phyloP scores from a whole-genome alignment of 2,888 invertebrate species.

The Chymomyza fuscimana region DNA sequence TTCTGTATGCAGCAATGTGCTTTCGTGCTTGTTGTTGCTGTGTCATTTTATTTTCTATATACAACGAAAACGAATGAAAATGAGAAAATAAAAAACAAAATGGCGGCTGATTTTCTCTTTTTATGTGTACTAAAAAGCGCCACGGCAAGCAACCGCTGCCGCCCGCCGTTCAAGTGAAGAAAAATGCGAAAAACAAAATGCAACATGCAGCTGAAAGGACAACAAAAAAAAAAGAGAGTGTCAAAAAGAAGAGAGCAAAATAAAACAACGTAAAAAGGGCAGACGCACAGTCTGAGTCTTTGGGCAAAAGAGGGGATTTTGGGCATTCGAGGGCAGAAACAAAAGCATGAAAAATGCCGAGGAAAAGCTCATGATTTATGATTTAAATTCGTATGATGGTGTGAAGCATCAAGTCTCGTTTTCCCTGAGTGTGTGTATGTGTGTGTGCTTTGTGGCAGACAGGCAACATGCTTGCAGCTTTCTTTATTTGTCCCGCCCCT shows the following conservation, averaged over 20 bases:
- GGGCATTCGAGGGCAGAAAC: constrained; percentile 19
- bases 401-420: constrained; percentile 50
- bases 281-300: constrained; percentile 5
- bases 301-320: background rate
- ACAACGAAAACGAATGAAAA: constrained; percentile 57
- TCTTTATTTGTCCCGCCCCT: constrained; percentile 60
- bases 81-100: constrained; percentile 74
- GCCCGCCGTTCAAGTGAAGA: constrained; percentile 51
- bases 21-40: constrained; percentile 44
- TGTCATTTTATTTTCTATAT: constrained; percentile 72
- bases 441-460: constrained; percentile 20
- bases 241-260: constrained; percentile 29
- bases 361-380: constrained; percentile 79
- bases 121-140: constrained; percentile 73
- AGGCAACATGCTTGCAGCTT: constrained; percentile 51
- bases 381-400: constrained; percentile 73
- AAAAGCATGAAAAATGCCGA: constrained; percentile 62
- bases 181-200: constrained; percentile 71
- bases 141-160: constrained; percentile 44
- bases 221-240: constrained; percentile 28
- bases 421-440: constrained; percentile 16
- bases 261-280: constrained; percentile 20
- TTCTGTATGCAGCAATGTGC: constrained; percentile 57
- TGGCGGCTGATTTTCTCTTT: constrained; percentile 73
- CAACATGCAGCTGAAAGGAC: constrained; percentile 37